Conservation (phyloP, 2,113 vertebrate species). For the Lagenorhynchus albirostris region DNA sequence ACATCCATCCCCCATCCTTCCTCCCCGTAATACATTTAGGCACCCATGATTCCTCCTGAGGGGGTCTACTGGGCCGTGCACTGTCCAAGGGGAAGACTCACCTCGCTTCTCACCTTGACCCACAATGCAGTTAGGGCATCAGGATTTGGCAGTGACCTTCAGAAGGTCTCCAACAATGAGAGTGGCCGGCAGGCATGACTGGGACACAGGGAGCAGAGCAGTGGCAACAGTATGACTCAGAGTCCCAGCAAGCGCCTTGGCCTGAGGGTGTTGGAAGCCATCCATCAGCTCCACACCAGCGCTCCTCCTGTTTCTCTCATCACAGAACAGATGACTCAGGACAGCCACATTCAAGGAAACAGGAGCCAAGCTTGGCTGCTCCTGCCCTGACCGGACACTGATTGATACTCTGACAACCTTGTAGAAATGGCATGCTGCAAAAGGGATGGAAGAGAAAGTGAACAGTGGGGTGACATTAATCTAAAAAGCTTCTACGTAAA, state of each 20-base stretch:
- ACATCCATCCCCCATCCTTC: too few species aligned
- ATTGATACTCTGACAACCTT: background rate
- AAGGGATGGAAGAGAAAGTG: background rate
- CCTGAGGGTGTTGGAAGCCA: fast-evolving
- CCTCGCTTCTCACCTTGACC: background rate
- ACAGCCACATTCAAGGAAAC: background rate
- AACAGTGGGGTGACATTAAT: background rate
- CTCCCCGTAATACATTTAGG: fast-evolving
- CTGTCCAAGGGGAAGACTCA: background rate
- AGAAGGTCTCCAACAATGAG: background rate
- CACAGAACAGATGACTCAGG: background rate
- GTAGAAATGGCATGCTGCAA: background rate
- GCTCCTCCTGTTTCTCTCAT: background rate
- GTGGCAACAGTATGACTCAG: background rate
- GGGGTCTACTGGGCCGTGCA: background rate
- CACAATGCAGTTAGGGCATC: background rate
- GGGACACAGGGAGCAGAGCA: fast-evolving
- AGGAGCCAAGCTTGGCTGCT: fast-evolving
- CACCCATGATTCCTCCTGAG: fast-evolving
- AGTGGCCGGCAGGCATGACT: fast-evolving
- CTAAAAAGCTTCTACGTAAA: background rate
- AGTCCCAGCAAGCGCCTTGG: background rate
- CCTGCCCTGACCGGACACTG: background rate
- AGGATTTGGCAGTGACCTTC: background rate
- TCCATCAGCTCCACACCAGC: background rate